Base-by-base conservation (phyloP, 2,797 vertebrate species). In the Trachops cirrhosus region DNA sequence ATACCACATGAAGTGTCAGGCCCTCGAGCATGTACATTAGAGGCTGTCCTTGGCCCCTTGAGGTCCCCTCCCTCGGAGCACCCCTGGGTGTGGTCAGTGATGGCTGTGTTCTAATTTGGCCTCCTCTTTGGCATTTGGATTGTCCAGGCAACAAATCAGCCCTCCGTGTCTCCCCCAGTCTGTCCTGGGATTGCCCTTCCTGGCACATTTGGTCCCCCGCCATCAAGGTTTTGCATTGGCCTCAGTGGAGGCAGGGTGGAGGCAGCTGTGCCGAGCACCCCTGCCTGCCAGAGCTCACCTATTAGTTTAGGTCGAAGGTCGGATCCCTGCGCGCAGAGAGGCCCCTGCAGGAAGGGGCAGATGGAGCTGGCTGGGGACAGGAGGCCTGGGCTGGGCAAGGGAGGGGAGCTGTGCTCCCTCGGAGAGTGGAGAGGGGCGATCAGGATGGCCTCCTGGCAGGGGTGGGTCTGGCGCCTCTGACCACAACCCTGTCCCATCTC, bases 251-350 rank as follows among this genome's bases (percentile, higher is more conserved):
- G 52, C 21, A 14, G 22, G 37, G 29, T 26, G 1, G 9, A 21
- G 50, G 16, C 24, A 29, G 37, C n/a, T 89, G 26, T 39, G 37
- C 78, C 1, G 10, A 71, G 50, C 24, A 6, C 50, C 73, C 52
- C 44, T n/a, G 54, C 67, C 73, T 54, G 75, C 37, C 77, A 73
- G 59, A 77, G 77, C 26, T 79, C 67, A 59, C 57, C 93, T 91
- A 0, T 68, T 67, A 70, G 41, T 71, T 41, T 48, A 46, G 54
- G 37, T 54, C 6, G 0, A 34, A 80, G 77, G 67, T 34, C 0
- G 1, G 44, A 50, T 39, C 54, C 74, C 14, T 80, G 41, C 18
- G 34, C 22, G 18, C 34, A 68, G 73, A 77, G 67, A n/a, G 71
- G 15, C 19, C 34, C 46, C 14, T 57, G 19, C 3, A 37, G 67